Conservation (phyloP, 2,113 vertebrate genomes). For the Esox niger region DNA sequence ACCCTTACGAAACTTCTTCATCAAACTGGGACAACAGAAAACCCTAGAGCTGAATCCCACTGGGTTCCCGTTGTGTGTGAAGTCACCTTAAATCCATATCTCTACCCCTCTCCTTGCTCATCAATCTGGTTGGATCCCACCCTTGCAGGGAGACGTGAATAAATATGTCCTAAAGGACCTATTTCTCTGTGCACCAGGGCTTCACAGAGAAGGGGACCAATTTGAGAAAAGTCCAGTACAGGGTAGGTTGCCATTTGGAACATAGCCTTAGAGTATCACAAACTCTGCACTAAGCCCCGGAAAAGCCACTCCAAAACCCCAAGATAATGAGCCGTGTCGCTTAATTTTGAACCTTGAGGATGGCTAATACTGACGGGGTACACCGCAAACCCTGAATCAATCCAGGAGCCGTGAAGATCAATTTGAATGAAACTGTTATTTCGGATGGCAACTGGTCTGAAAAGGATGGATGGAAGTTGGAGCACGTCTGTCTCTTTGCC, state of each 20-base stretch:
- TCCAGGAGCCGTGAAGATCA: not conserved
- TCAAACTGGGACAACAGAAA: not conserved
- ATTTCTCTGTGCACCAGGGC: too few species aligned
- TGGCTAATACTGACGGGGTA: not conserved
- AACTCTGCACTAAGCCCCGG: slow-evolving; percentile 7
- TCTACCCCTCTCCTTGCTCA: not conserved
- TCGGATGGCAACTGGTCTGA: not conserved
- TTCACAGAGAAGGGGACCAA: too few species aligned
- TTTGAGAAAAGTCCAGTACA: too few species aligned
- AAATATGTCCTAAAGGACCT: too few species aligned
- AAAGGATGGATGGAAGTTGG: too few species aligned
- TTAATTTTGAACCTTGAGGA: slow-evolving; percentile 13
- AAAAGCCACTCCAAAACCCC: not conserved
- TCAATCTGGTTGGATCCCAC: not conserved
- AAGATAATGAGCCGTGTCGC: slow-evolving; percentile 15
- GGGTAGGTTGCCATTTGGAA: not conserved
- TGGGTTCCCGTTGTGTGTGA: not conserved
- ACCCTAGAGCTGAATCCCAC: not conserved
- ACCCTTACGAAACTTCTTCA: not conserved
- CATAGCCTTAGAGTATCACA: not conserved
- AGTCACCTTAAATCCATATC: not conserved
- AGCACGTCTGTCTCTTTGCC: too few species aligned
- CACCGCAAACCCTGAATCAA: not conserved
- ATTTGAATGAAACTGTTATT: not conserved
- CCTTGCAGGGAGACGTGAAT: slow-evolving; percentile 4